Base-by-base conservation (phyloP, 2,113 vertebrate genomes). In the Tricholaema leucomelas region DNA sequence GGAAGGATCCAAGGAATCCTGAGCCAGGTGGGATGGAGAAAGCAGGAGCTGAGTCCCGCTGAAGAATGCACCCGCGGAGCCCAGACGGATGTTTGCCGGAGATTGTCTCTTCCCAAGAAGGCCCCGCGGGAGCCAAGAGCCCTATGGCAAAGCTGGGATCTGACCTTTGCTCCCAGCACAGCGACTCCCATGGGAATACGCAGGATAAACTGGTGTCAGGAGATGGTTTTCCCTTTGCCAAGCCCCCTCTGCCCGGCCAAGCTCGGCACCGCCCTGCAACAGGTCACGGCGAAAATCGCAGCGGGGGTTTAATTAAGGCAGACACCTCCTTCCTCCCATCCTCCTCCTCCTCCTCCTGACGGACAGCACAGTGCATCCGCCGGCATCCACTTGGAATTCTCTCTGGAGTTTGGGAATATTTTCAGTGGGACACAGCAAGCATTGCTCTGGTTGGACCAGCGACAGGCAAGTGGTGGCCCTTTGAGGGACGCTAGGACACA, bases 351-450 rank as follows among this genome's bases (percentile, higher is more conserved):
- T 14, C 38, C 58, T 31, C 58, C 69, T 1, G 69, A 35, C 0
- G 15, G 31, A 16, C 19, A 16, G 33, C 33, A 50, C 46, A 60
- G 58, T 15, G 10, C 7, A 1, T 18, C 63, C 3, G 3, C 75
- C 2, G 4, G 92, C 87, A 85, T 81, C 76, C 87, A 74, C 79
- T 64, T 46, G 69, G 83, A 64, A 36, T 55, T 81, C 71, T 70
- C 84, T 94, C 93, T 93, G 28, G 28, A 91, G 81, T 82, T 81
- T 55, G 65, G 93, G 64, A 92, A 95, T 31, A 46, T 90, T 96
- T 91, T 61, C 71, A 15, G 54, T 28, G 75, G 96, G 52, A n/a
- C 91, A 91, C 23, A 48, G 64, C 20, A 83, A 54, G 94, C 90
- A 58, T 70, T 36, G 8, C 79, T 85, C 77, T 7, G 31, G 90